Evolutionary conservation across 2,888 invertebrate species (phyloP).

Genomic region (Athripsodes cinereus): DNA sequence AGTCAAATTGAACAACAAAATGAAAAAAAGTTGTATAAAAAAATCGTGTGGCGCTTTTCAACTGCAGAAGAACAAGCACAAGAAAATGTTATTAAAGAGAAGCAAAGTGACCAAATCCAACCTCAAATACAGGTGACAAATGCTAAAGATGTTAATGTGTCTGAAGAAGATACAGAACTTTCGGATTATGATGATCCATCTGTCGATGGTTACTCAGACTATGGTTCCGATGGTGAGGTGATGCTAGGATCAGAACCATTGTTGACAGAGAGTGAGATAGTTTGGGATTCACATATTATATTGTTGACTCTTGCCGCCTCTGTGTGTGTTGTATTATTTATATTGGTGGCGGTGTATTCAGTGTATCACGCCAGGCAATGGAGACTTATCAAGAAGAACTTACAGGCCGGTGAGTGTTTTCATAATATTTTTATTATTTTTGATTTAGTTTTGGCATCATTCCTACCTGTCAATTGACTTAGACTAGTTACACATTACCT

Average conservation of each 20-base stretch:
- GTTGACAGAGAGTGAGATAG: slow-evolving; percentile 31
- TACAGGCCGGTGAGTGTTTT: slow-evolving; percentile 64
- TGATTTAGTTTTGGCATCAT: neutral
- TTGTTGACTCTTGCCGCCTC: slow-evolving; percentile 66
- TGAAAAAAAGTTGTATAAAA: slow-evolving; percentile 13
- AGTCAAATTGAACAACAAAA: slow-evolving; percentile 2
- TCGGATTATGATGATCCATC: slow-evolving; percentile 36
- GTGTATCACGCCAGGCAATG: slow-evolving; percentile 74
- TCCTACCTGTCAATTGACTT: neutral
- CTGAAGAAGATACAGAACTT: slow-evolving; percentile 5
- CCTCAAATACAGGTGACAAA: slow-evolving; percentile 9
- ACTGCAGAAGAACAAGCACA: slow-evolving; percentile 22
- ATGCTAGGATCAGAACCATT: slow-evolving; percentile 27
- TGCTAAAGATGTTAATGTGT: neutral
- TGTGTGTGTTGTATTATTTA: slow-evolving; percentile 73
- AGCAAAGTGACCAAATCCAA: slow-evolving; percentile 1
- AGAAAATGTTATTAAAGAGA: slow-evolving; percentile 34
- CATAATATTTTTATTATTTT: neutral
- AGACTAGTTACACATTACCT: no score
- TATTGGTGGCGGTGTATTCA: slow-evolving; percentile 69
- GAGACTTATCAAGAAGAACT: slow-evolving; percentile 69
- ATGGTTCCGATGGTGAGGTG: slow-evolving; percentile 44
- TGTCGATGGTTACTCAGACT: slow-evolving; percentile 32
- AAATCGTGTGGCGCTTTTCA: slow-evolving; percentile 19
- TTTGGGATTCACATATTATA: slow-evolving; percentile 71